These are phyloP conservation scores for Drosophila sechellia DNA, from an alignment of 1,140 invertebrate species.

Conservation along the genomic window DNA sequence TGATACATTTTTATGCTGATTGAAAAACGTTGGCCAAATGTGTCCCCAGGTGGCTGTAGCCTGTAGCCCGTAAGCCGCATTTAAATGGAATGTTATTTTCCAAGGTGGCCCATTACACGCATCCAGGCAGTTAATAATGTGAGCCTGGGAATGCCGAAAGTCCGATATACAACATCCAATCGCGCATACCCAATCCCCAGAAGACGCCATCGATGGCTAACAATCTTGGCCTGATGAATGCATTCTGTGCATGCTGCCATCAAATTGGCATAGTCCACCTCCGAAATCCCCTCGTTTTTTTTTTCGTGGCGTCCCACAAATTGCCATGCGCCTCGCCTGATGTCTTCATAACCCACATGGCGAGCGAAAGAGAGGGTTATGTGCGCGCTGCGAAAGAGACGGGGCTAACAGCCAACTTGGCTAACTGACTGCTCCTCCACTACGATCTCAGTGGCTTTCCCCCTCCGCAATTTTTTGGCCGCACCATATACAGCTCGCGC, in stretches of 20 bases:
- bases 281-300: constrained; percentile 13
- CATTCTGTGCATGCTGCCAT: constrained; percentile 64
- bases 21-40: constrained; percentile 79
- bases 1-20: constrained; percentile 83
- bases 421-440: constrained; percentile 29
- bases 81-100: constrained; percentile 61
- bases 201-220: constrained; percentile 60
- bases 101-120: constrained; percentile 78
- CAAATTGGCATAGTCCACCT: constrained; percentile 59
- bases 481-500: constrained; percentile 75
- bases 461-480: constrained; percentile 6
- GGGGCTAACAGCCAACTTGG: constrained; percentile 46
- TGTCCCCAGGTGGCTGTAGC: constrained; percentile 60
- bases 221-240: constrained; percentile 72
- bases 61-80: constrained; percentile 15
- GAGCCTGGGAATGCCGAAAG: constrained; percentile 65
- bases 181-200: constrained; percentile 7
- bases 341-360: constrained; percentile 66
- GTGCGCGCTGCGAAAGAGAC: constrained; percentile 11
- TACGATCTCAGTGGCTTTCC: constrained; percentile 1
- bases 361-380: constrained; percentile 17
- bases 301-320: constrained; percentile 76
- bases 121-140: constrained; percentile 66
- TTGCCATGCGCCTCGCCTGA: constrained; percentile 77
- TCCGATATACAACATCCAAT: constrained; percentile 15